Evolutionary conservation across 2,797 vertebrate genomes (phyloP).

Genomic region (Stomatorhinus walkeri): DNA sequence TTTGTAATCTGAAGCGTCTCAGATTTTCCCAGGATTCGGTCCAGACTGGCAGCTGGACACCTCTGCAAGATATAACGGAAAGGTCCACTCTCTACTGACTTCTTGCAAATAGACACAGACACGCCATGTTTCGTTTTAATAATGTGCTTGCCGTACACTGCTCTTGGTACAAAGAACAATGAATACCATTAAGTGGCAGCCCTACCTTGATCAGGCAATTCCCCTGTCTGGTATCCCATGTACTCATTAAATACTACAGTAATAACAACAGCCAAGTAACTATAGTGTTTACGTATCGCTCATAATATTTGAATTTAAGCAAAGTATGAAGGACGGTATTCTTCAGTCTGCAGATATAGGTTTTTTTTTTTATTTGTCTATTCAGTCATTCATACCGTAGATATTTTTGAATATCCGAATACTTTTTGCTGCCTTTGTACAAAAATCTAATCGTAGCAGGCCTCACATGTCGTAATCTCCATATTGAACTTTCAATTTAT

Average conservation of each 20-base stretch:
- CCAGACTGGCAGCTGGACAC: background rate
- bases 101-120: background rate
- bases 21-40: background rate
- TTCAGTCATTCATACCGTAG: background rate
- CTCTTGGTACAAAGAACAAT: background rate
- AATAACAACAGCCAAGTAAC: background rate
- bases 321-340: background rate
- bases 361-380: background rate
- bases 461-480: background rate
- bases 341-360: background rate
- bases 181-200: background rate
- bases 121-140: background rate
- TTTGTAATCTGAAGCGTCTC: constrained; percentile 9
- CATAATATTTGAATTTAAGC: background rate
- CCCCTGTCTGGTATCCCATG: background rate
- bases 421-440: background rate
- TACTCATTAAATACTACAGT: background rate
- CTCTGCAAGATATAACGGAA: background rate
- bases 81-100: background rate
- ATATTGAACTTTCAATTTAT: constrained; percentile 10
- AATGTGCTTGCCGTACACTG: background rate
- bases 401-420: background rate
- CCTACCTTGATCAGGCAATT: background rate
- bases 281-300: background rate
- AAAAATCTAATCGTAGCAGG: background rate